Base-by-base conservation (phyloP, 2,888 invertebrate species). In the Serripes groenlandicus region DNA sequence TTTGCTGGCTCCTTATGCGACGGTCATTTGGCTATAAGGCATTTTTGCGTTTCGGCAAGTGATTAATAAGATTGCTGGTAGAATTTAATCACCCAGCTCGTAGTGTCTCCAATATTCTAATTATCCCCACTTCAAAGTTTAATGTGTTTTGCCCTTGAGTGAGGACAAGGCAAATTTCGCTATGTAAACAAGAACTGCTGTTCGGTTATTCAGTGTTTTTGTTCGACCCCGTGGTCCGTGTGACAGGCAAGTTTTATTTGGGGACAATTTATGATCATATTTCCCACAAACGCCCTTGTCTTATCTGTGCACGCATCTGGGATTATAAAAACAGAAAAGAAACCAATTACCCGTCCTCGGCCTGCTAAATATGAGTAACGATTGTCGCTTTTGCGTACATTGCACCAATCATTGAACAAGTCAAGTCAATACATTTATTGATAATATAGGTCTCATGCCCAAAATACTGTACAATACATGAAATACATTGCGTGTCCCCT, bases 281-380 rank as follows among this genome's bases (percentile, higher is more conserved):
- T 52, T 66, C 77, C 69, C 74, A 30, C 60, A 58, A 54, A 60
- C 52, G 60, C 70, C 62, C 70, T 64, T 74, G 79, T 77, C 77
- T 83, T 83, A 83, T 83, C 83, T 64, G 32, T 64, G 74, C 79
- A 80, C 83, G 11, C 83, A 83, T 83, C 83, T 83, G 83, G 73
- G 80, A 42, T 42, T 66, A 42, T 66, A 15, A 66, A 66, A 42
- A 66, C 28, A n/a, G n/a, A n/a, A n/a, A n/a, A n/a, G n/a, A n/a
- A n/a, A n/a, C n/a, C n/a, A n/a, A n/a, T n/a, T n/a, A n/a, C n/a
- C n/a, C n/a, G n/a, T n/a, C n/a, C n/a, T n/a, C n/a, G n/a, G n/a
- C n/a, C n/a, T n/a, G n/a, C n/a, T n/a, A n/a, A n/a, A n/a, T n/a
- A n/a, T n/a, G n/a, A n/a, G n/a, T n/a, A n/a, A n/a, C n/a, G n/a